Evolutionary conservation across 2,113 vertebrate genomes (phyloP), one percentile per base, ranked within the genome.

Genomic region (Marmota flaviventris): DNA sequence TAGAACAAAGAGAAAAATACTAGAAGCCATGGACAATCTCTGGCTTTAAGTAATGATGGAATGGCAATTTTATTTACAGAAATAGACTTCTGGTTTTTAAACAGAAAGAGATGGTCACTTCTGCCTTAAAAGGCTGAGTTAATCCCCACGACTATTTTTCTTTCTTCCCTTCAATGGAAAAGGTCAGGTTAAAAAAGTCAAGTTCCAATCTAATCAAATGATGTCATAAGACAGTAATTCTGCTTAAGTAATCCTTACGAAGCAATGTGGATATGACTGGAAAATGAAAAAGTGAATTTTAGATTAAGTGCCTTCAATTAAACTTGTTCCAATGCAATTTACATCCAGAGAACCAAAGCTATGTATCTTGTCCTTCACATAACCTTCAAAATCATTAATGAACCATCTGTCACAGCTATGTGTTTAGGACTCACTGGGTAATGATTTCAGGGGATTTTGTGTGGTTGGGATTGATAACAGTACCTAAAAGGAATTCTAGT

Each of bases 401-500:
- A 78, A 34, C 81, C 65, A 37, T 73, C 53, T 58, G 37, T 79
- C 48, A 34, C 45, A 18, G 11, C 27, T 83, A 32, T 76, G 25
- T 70, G 45, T 89, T 93, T 96, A 89, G 29, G 73, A 76, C 22
- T 84, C 25, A 75, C 24, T 82, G 37, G 65, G 84, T 91, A 95
- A 97, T 97, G 87, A 81, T 63, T 83, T 34, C 69, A n/a, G 37
- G 12, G 32, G 25, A 94, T 91, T 93, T 96, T 65, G 58, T 86
- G 67, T 12, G 61, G n/a, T 85, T 86, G 37, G 34, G 18, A 84
- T 95, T 95, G 86, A 93, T 92, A 97, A 90, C 13, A 91, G 85
- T 32, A 79, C 45, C 58, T 92, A 24, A 91, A 58, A 70, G 65
- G 93, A 96, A 96, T 76, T 97, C 77, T 97, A 42, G 45, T 92